phyloP scores from a whole-genome alignment of 2,113 vertebrate genomes.

The Scortum barcoo region DNA sequence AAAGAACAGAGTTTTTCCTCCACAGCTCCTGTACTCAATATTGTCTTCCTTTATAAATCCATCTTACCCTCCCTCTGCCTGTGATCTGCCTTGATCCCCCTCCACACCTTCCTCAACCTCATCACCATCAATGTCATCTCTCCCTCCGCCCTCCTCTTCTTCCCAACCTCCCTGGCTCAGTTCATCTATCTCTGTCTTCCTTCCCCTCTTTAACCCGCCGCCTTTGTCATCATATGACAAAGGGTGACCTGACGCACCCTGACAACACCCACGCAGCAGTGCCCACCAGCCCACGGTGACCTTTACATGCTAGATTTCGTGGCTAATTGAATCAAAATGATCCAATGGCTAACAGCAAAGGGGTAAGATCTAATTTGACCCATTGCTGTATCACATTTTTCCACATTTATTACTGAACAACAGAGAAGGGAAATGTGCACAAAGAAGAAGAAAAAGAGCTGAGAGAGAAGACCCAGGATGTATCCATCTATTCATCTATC shows the following conservation, averaged over 20 bases:
- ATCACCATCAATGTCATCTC: conserved; percentile 57
- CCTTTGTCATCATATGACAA: conserved; percentile 46
- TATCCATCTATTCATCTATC: background rate
- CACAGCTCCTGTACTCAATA: conserved; percentile 6
- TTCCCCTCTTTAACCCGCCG: background rate
- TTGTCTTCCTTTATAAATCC: conserved; percentile 22
- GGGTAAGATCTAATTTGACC: conserved; percentile 45
- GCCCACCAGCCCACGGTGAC: conserved; percentile 48
- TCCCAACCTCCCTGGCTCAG: conserved; percentile 7
- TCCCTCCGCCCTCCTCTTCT: background rate
- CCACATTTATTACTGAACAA: conserved; percentile 16
- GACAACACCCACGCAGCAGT: conserved; percentile 33
- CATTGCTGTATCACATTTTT: conserved; percentile 21
- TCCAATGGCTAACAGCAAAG: conserved; percentile 40
- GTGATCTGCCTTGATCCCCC: conserved; percentile 16
- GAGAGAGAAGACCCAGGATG: background rate
- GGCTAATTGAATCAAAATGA: conserved; percentile 66
- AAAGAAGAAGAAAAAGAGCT: background rate
- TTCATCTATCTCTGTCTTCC: conserved; percentile 20
- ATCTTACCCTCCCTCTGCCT: conserved; percentile 16
- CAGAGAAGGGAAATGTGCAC: background rate
- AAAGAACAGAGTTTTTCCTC: conserved; percentile 8
- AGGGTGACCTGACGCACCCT: conserved; percentile 3
- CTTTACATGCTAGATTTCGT: conserved; percentile 67
- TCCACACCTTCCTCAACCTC: conserved; percentile 13